A percentile compares a stretch with the other conserved stretches of the same genome.
phyloP scores from a whole-genome alignment of 2,113 vertebrate genomes.

The Pterophyllum scalare region DNA sequence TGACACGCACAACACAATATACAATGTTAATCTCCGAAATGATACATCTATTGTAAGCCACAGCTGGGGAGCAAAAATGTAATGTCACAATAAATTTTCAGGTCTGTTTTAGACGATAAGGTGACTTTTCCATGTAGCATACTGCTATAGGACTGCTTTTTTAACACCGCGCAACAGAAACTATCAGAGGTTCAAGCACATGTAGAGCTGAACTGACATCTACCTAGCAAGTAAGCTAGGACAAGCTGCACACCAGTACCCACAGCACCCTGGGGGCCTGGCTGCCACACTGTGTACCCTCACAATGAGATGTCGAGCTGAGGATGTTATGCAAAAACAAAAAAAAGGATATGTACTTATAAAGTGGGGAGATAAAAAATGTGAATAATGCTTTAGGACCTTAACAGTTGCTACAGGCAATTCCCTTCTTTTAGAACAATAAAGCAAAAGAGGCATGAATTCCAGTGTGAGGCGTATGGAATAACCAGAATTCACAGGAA shows the following conservation, averaged over 20 bases:
- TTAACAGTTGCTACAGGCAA: neutral
- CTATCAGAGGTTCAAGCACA: constrained; percentile 13
- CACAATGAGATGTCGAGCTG: constrained; percentile 33
- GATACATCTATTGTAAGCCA: neutral
- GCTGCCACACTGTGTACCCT: constrained; percentile 54
- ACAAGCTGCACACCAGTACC: constrained; percentile 37
- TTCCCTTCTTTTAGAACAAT: neutral
- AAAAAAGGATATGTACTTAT: neutral
- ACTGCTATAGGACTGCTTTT: neutral
- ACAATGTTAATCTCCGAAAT: constrained; percentile 33
- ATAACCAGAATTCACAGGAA: neutral
- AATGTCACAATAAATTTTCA: constrained; percentile 6
- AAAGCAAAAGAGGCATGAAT: neutral
- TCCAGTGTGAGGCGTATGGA: neutral
- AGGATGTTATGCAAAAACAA: constrained; percentile 45
- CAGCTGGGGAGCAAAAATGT: constrained; percentile 17
- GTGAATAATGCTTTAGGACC: neutral
- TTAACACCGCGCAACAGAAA: constrained; percentile 8
- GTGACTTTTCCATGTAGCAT: neutral
- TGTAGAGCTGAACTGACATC: constrained; percentile 43
- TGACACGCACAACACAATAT: constrained; percentile 34
- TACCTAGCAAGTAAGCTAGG: constrained; percentile 48
- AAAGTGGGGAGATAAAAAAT: neutral
- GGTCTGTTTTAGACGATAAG: constrained; percentile 20
- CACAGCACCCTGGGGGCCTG: constrained; percentile 44